Evolutionary conservation across 2,888 invertebrate species (phyloP).

Genomic region (Parochlus steinenii): DNA sequence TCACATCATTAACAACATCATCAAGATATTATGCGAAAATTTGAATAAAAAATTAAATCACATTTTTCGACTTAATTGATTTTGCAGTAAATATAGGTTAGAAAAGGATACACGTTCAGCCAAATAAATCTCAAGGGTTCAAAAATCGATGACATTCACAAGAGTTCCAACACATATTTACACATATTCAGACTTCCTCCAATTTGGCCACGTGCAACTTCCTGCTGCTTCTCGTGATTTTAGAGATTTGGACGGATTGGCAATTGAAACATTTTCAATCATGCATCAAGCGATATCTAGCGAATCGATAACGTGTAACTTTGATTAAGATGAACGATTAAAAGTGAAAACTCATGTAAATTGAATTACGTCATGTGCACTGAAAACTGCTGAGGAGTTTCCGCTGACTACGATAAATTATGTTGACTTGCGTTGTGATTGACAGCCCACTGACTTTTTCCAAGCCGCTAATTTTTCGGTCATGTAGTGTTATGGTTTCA

Average conservation of each 20-base stretch:
- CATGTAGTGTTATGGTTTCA: too few species aligned
- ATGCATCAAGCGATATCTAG: constrained; percentile 7
- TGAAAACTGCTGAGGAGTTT: constrained; percentile 3
- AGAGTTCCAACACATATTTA: constrained; percentile 3
- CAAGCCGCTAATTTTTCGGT: too few species aligned
- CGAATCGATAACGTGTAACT: constrained; percentile 1
- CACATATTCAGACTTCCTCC: constrained; percentile 11
- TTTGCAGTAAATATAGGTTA: background rate
- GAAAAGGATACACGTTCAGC: constrained; percentile 8
- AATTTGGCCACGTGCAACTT: constrained; percentile 11
- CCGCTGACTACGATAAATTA: background rate
- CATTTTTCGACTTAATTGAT: background rate
- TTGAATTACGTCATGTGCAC: constrained; percentile 9
- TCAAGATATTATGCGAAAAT: constrained; percentile 8
- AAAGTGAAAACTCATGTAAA: constrained; percentile 12
- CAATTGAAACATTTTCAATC: too few species aligned
- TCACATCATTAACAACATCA: constrained; percentile 10
- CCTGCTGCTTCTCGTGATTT: constrained; percentile 6
- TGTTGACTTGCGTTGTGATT: constrained; percentile 1
- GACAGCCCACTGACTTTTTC: constrained; percentile 2
- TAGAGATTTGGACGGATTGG: constrained; percentile 4
- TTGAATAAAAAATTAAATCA: too few species aligned
- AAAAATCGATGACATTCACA: constrained; percentile 5
- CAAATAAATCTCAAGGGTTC: too few species aligned
- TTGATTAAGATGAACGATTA: constrained; percentile 13